These are phyloP conservation scores for Rynchops niger DNA, from an alignment of 2,113 vertebrate species.

Conservation along the genomic window DNA sequence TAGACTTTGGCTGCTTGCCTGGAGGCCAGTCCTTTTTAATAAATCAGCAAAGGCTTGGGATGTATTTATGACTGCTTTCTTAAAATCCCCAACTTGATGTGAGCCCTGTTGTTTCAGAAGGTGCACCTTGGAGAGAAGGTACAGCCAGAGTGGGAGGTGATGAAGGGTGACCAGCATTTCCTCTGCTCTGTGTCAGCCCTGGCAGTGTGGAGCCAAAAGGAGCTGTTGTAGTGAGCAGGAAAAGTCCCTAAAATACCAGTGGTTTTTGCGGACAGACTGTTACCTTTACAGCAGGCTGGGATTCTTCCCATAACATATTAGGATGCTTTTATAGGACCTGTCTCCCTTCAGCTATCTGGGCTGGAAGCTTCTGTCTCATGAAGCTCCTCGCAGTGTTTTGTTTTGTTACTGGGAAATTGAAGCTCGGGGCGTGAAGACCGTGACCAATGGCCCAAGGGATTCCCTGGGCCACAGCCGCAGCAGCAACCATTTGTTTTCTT, in stretches of 20 bases:
- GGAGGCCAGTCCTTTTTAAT: not conserved
- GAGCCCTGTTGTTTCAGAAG: not conserved
- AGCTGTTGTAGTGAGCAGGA: not conserved
- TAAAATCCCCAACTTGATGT: not conserved
- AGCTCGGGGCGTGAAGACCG: not conserved
- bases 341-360: not conserved
- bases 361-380: not conserved
- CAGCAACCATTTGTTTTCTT: slow-evolving; percentile 56
- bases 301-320: not conserved
- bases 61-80: not conserved
- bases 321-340: not conserved
- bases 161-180: not conserved
- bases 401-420: slow-evolving; percentile 23
- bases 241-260: slow-evolving; percentile 21
- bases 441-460: slow-evolving; percentile 41
- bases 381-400: not conserved
- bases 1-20: not conserved
- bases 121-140: not conserved
- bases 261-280: not conserved
- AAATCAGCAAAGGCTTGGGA: not conserved
- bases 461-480: slow-evolving; percentile 35
- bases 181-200: not conserved
- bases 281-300: slow-evolving; percentile 3
- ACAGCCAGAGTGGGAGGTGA: not conserved
- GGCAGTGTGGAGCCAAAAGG: not conserved